These are phyloP conservation scores for Phylloscopus trochilus DNA, from an alignment of 2,113 vertebrate genomes.

Conservation along the genomic window DNA sequence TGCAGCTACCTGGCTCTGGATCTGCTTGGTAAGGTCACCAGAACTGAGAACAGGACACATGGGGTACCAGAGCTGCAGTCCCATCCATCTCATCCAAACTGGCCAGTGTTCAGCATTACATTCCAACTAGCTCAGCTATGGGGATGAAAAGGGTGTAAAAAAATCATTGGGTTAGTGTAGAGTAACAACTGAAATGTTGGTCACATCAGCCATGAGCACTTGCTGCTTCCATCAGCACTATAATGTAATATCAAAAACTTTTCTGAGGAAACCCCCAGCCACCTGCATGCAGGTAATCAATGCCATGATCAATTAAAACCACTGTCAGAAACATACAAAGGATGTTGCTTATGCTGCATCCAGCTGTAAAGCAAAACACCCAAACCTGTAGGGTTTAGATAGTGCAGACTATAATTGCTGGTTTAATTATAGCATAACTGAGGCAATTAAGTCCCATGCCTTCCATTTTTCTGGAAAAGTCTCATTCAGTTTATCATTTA, in stretches of 20 bases:
- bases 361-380: background rate
- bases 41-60: accelerated
- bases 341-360: background rate
- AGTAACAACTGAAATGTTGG: background rate
- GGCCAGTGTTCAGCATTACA: background rate
- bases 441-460: background rate
- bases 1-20: background rate
- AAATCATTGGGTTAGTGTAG: accelerated
- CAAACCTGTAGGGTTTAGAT: background rate
- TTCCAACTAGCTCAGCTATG: background rate
- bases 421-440: background rate
- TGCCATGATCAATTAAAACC: background rate
- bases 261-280: background rate
- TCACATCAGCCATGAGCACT: accelerated
- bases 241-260: background rate
- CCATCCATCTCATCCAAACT: background rate
- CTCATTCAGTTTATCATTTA: background rate
- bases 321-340: background rate
- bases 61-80: background rate
- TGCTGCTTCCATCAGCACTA: background rate
- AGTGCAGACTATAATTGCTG: background rate
- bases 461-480: background rate
- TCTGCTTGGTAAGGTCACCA: background rate
- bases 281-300: background rate
- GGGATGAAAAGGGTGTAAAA: background rate